Base-by-base conservation (phyloP, 2,113 vertebrate genomes). In the Tenrec ecaudatus region DNA sequence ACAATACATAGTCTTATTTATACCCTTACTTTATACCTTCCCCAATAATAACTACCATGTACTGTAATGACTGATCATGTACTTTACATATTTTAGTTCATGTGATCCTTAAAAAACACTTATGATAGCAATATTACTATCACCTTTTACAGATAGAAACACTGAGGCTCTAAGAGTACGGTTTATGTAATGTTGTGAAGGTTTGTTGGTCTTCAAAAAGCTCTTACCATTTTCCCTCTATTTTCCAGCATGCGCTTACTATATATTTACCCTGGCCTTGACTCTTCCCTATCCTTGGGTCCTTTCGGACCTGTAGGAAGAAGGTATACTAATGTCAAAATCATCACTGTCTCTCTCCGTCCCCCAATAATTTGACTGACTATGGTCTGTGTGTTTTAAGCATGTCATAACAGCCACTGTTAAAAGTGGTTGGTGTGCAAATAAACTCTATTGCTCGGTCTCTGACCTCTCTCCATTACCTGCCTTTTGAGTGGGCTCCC, bases 361-460 rank as follows among this genome's bases (percentile, higher is more conserved):
- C 66, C 79, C 31, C 31, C 69, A 17, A 15, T 71, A 77, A 47
- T 88, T 29, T 66, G 36, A n/a, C 23, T 25, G 58, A 66, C 47
- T 38, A 43, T 88, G 84, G 86, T 62, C 36, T 38, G 0, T 79
- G 27, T 89, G 90, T 93, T 85, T 94, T 66, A 66, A 29, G 80
- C 66, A 68, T 62, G 58, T 84, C 76, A 20, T n/a, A 69, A 80
- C 36, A 93, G 76, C 83, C 47, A 27, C 76, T 94, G 88, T 71
- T 86, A 90, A 93, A 53, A 83, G 91, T 88, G 71, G 76, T 73
- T 73, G 53, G 40, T 88, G n/a, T 94, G 82, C 66, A 93, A 93
- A 96, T 93, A 78, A 89, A 88, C 76, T 64, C 43, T 86, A 89
- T 91, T 62, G 71, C 85, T 92, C 68, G 83, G 90, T 40, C 91